A percentile compares a stretch with the other conserved stretches of the same genome.
Evolutionary conservation across 2,888 invertebrate species (phyloP).

Genomic region (Cryptus armator): DNA sequence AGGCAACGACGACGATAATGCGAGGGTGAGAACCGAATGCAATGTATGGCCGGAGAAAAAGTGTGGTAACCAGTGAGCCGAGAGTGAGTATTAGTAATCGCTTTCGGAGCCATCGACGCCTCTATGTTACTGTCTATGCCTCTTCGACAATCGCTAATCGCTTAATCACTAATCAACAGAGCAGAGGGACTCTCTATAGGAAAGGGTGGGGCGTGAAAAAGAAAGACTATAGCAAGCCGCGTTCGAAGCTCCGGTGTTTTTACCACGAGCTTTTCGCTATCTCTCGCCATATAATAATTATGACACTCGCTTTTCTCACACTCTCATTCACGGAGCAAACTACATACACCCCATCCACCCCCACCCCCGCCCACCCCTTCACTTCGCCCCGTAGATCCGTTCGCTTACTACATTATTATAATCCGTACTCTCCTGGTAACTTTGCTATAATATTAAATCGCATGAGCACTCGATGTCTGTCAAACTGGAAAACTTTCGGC

Average conservation of each 20-base stretch:
- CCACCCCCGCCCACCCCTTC: not conserved
- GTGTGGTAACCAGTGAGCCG: conserved; percentile 57
- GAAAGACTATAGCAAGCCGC: not conserved
- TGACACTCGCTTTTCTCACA: conserved; percentile 47
- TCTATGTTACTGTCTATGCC: conserved; percentile 14
- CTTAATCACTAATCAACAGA: conserved; percentile 63
- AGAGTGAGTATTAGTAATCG: conserved; percentile 51
- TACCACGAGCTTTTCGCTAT: conserved; percentile 56
- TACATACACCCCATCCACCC: not conserved
- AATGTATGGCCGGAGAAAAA: conserved; percentile 50
- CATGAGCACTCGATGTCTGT: conserved; percentile 81
- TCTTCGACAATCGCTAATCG: conserved; percentile 49
- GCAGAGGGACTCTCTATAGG: conserved; percentile 33
- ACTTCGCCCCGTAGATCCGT: conserved; percentile 21
- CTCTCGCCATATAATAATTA: conserved; percentile 41
- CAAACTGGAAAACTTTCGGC: conserved; percentile 83
- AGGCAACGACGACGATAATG: not conserved
- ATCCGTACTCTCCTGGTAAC: conserved; percentile 34
- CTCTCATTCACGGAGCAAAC: not conserved
- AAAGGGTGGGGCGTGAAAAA: conserved; percentile 45
- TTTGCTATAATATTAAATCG: conserved; percentile 71
- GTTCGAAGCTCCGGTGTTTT: not conserved
- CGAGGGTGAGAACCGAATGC: conserved; percentile 20
- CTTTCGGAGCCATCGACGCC: conserved; percentile 29
- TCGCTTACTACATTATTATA: conserved; percentile 33